These are phyloP conservation scores for Falcunculus frontatus DNA, from an alignment of 2,113 vertebrate genomes.

Conservation along the genomic window DNA sequence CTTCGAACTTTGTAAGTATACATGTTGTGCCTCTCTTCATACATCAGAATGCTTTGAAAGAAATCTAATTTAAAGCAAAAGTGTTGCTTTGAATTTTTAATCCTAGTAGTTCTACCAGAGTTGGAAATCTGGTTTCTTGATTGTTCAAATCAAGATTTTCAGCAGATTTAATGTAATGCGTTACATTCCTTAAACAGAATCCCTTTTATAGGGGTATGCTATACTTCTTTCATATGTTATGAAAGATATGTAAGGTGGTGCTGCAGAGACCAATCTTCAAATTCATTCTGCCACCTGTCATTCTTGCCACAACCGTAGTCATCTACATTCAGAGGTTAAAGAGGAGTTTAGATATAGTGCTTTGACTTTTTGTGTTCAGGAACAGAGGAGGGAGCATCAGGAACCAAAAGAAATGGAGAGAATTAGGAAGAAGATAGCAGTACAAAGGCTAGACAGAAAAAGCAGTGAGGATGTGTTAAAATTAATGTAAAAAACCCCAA, in stretches of 20 bases:
- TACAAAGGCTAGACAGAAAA: neutral
- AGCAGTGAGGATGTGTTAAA: neutral
- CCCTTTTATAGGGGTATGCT: neutral
- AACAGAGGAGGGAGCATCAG: neutral
- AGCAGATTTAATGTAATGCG: neutral
- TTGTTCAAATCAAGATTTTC: neutral
- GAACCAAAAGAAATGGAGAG: neutral
- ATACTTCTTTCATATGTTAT: neutral
- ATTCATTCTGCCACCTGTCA: neutral
- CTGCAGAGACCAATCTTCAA: neutral
- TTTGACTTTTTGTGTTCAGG: neutral
- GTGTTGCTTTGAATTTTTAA: neutral
- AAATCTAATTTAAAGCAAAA: neutral
- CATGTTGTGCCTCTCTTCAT: neutral
- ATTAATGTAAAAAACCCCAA: neutral
- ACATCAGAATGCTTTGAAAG: neutral
- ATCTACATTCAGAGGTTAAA: neutral
- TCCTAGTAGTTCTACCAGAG: neutral
- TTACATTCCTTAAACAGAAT: neutral
- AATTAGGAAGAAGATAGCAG: neutral
- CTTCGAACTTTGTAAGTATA: constrained; percentile 88
- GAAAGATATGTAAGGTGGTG: neutral
- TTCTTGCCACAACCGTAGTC: neutral
- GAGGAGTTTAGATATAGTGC: neutral
- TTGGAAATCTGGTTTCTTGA: neutral